Evolutionary conservation across 2,888 invertebrate genomes (phyloP).

Genomic region (Osedax fenrisi): DNA sequence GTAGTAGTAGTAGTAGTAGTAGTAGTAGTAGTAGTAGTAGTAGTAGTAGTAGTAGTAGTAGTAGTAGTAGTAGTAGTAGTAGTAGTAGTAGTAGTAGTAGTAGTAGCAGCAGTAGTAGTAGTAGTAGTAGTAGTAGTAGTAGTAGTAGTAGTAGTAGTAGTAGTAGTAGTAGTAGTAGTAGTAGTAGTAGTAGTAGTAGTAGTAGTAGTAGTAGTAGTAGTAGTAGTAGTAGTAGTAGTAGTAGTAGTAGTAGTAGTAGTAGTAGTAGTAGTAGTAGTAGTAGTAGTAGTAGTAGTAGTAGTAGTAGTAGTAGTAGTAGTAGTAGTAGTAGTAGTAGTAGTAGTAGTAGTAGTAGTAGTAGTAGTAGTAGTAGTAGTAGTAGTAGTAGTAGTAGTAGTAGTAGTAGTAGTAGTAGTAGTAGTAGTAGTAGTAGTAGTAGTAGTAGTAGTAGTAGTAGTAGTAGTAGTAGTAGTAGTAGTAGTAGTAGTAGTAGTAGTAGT

Average conservation of each 20-base stretch:
- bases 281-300: conserved; percentile 16
- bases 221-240: conserved; percentile 6
- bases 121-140: neutral
- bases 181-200: conserved; percentile 17
- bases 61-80: no score
- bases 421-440: conserved; percentile 13
- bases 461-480: no score
- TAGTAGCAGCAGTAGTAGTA: conserved; percentile 12
- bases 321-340: conserved; percentile 11
- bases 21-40: no score
- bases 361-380: conserved; percentile 12
- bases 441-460: conserved; percentile 13
- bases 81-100: conserved; percentile 12
- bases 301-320: conserved; percentile 2
- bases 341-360: conserved; percentile 13
- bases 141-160: conserved; percentile 18
- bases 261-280: conserved; percentile 9
- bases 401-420: conserved; percentile 11
- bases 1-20: no score
- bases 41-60: no score
- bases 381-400: conserved; percentile 8
- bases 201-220: conserved; percentile 14
- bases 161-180: conserved; percentile 18
- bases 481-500: neutral
- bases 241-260: conserved; percentile 11